phyloP scores from a whole-genome alignment of 2,888 invertebrate genomes.

The Stomorhina lunata region DNA sequence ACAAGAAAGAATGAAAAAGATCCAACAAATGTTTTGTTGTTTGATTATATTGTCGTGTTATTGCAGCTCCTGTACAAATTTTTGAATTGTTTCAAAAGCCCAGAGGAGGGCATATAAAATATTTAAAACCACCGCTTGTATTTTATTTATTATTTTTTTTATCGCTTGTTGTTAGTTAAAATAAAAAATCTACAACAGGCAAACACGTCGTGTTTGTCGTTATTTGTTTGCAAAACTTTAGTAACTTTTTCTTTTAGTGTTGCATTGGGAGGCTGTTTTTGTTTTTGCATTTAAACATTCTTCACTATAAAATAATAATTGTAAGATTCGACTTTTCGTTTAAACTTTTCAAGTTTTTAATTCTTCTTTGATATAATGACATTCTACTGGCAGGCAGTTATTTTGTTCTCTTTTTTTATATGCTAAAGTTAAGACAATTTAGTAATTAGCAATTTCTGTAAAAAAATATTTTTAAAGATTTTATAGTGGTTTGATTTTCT shows the following conservation, averaged over 20 bases:
- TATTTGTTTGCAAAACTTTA: constrained; percentile 46
- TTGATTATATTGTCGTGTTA: constrained; percentile 52
- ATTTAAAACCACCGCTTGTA: constrained; percentile 73
- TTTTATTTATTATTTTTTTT: constrained; percentile 61
- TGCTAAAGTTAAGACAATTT: background rate
- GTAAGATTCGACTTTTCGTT: constrained; percentile 21
- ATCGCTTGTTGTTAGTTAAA: constrained; percentile 30
- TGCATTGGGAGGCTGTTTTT: constrained; percentile 60
- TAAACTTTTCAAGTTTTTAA: background rate
- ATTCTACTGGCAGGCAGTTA: constrained; percentile 37
- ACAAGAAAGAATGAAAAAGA: too few species aligned
- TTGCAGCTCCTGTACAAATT: constrained; percentile 58
- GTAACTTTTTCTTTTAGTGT: constrained; percentile 52
- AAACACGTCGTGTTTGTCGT: constrained; percentile 27
- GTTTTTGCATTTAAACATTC: constrained; percentile 53
- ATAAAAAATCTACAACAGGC: constrained; percentile 26
- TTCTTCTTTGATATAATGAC: constrained; percentile 3
- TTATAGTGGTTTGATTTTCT: too few species aligned
- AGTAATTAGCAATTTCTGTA: constrained; percentile 37
- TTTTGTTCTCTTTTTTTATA: background rate
- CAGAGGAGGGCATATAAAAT: constrained; percentile 77
- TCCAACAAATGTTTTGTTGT: constrained; percentile 39
- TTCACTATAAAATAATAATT: constrained; percentile 54
- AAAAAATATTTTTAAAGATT: too few species aligned
- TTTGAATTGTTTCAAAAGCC: constrained; percentile 73